Evolutionary conservation across 2,113 vertebrate genomes (phyloP).

Genomic region (Malurus elegans): DNA sequence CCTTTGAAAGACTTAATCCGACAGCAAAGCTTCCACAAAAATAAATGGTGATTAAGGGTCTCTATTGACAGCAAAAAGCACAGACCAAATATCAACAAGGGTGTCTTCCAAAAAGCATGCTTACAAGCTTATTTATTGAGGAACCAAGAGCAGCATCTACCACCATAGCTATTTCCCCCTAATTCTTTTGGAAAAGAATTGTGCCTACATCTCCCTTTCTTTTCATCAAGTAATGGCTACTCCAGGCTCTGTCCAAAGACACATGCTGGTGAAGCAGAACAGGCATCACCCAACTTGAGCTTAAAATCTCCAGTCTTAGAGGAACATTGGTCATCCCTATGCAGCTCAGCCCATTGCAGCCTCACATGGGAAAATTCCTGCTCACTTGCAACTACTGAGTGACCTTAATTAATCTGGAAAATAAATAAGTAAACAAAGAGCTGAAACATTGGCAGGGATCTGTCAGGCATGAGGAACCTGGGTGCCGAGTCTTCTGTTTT

Average conservation of each 20-base stretch:
- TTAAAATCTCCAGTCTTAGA: background rate
- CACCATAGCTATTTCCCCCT: background rate
- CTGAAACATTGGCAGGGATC: background rate
- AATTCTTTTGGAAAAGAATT: background rate
- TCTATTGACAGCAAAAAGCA: background rate
- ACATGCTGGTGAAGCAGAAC: background rate
- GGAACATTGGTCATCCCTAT: background rate
- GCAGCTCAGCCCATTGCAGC: background rate
- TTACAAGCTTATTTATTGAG: background rate
- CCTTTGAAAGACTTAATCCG: background rate
- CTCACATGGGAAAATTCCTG: background rate
- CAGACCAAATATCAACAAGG: background rate
- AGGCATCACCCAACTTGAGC: background rate
- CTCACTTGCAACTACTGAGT: background rate
- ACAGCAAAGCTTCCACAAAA: background rate
- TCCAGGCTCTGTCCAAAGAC: background rate
- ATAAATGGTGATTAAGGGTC: background rate
- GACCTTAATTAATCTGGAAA: background rate
- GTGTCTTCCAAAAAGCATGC: background rate
- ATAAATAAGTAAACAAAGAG: background rate
- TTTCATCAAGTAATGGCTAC: background rate
- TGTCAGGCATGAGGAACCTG: background rate
- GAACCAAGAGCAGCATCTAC: background rate
- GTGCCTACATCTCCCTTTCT: background rate
- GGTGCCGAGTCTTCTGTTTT: background rate